Base-by-base conservation (phyloP, 2,888 invertebrate species). In the Mesoligia furuncula region DNA sequence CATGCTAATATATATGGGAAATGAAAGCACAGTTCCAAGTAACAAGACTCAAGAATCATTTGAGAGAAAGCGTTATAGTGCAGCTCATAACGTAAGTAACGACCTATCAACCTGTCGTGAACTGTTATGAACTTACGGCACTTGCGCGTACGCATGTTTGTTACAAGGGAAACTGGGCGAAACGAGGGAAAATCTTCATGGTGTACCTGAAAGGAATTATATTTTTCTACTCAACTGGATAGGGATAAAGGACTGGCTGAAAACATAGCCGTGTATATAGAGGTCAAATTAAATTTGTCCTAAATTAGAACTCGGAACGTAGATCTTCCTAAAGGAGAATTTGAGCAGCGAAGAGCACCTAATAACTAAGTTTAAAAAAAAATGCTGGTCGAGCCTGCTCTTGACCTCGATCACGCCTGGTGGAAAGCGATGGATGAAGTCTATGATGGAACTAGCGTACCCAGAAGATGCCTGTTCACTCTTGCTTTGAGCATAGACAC, bases 41-140 rank as follows among this genome's bases (percentile, higher is more conserved):
- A 85, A 57, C 61, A 45, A 76, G 66, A 61, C 36, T 20, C 54
- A 13, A 69, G n/a, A 24, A 48, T 62, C 51, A 68, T 69, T 65
- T 62, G 15, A 81, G 83, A 81, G 86, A 82, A 78, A 84, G 85
- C 83, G 74, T 51, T 64, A 73, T 51, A 73, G 59, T 81, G 67
- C 13, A 51, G 61, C 39, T 73, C 77, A 74, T 70, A 67, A 27
- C 39, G 45, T 68, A 68, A 69, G 83, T 65, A 72, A 69, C 73
- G 68, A 74, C 78, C 68, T 77, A 82, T 84, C 85, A 85, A 76
- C 69, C 48, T 77, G 86, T 82, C 73, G 68, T 62, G 71, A 74
- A 72, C 85, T 85, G 83, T 82, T 85, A 84, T 77, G 73, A 85
- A 77, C 85, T 83, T 86, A 83, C 72, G 84, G 79, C 71, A 83